These are phyloP conservation scores for Exephanes ischioxanthus DNA, from an alignment of 2,888 invertebrate species.

Conservation along the genomic window DNA sequence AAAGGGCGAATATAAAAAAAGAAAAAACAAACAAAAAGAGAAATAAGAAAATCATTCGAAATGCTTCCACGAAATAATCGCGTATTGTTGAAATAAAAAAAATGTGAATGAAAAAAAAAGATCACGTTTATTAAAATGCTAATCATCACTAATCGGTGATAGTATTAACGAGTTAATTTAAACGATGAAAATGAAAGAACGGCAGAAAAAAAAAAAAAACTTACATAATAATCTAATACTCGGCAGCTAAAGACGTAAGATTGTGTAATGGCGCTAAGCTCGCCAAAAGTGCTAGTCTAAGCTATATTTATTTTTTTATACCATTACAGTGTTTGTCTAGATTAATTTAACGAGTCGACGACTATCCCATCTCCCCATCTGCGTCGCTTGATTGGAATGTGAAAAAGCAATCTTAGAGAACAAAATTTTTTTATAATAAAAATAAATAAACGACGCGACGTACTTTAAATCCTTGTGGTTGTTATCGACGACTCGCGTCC, in stretches of 20 bases:
- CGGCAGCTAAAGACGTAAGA: conserved; percentile 80
- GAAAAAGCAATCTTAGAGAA: neutral
- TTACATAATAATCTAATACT: conserved; percentile 78
- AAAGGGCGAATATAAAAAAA: conserved; percentile 67
- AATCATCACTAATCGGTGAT: conserved; percentile 78
- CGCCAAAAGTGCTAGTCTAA: conserved; percentile 84
- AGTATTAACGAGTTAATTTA: conserved; percentile 71
- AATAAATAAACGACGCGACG: conserved; percentile 9
- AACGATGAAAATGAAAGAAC: conserved; percentile 16
- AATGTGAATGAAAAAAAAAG: conserved; percentile 28
- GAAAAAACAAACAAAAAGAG: conserved; percentile 1
- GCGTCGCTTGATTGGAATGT: neutral
- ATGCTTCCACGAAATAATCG: conserved; percentile 80
- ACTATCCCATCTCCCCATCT: conserved; percentile 65
- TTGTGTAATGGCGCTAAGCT: conserved; percentile 69
- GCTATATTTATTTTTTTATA: conserved; percentile 83
- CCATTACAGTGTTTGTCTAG: conserved; percentile 74
- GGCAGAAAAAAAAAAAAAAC: conserved; percentile 41
- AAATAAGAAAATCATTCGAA: conserved; percentile 70
- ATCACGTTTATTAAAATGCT: conserved; percentile 70
- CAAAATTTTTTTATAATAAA: conserved; percentile 18
- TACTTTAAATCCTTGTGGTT: conserved; percentile 12
- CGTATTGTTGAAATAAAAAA: conserved; percentile 59
- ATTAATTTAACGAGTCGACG: conserved; percentile 70
- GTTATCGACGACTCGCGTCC: neutral